Evolutionary conservation across 2,888 invertebrate genomes (phyloP), one percentile per base, ranked within the genome.

Genomic region (Crossocerus cetratus): DNA sequence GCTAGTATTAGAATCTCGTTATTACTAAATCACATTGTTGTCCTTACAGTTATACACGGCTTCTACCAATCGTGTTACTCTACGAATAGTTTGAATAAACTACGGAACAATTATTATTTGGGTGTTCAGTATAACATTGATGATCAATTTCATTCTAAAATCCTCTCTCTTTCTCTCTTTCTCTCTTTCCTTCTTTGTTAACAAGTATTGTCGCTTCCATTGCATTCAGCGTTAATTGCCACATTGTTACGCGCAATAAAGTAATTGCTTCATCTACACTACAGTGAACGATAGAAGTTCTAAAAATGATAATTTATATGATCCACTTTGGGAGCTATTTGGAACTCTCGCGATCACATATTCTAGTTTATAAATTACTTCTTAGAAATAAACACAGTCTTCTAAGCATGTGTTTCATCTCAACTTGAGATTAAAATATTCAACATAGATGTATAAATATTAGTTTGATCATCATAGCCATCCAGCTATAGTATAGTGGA

Each of bases 311-410:
- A 63, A 59, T 57, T 20, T 49, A 14, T 13, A 20, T 59, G 45
- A 55, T 21, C 45, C 21, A 21, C 18, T 65, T 49, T 56, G 13
- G 57, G 44, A 69, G 60, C 54, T 61, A 58, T 32, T 32, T 21
- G 8, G 64, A 16, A 20, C 49, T 58, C 5, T 56, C 22, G 20
- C 22, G 67, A 57, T 53, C 58, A 23, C 42, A 23, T 20, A 60
- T 61, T 45, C 18, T 20, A 65, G 57, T 65, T 78, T 43, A 20
- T 55, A 55, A 49, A 55, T 58, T 45, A 45, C 56, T 16, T 3
- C 16, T 56, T 49, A 56, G 67, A 54, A 43, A 65, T 70, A 59
- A 54, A 21, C 72, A 70, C 60, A 79, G 65, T 76, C 65, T 72
- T 80, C 54, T 71, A 68, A 59, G 49, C 32, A 49, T 43, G 45